These are phyloP conservation scores for Lordiphosa andalusiaca DNA, from an alignment of 2,888 invertebrate species.

Conservation along the genomic window DNA sequence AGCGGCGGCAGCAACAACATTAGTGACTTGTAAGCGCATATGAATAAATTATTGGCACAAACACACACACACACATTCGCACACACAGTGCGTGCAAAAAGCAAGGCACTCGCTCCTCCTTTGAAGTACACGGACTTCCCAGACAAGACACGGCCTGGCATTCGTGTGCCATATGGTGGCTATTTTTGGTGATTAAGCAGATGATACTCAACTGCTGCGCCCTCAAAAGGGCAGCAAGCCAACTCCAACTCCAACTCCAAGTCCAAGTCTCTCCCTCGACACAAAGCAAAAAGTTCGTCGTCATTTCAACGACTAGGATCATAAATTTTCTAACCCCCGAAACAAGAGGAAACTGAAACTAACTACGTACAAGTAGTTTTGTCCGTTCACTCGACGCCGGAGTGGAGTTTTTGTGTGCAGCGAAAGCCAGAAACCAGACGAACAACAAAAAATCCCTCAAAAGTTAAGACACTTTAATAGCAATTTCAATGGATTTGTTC, in stretches of 20 bases:
- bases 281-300: conserved; percentile 63
- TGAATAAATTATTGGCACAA: conserved; percentile 79
- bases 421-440: conserved; percentile 10
- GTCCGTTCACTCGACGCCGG: not conserved
- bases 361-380: conserved; percentile 7
- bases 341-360: not conserved
- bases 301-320: conserved; percentile 65
- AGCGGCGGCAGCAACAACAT: conserved; percentile 59
- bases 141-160: conserved; percentile 5
- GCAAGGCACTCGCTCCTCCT: conserved; percentile 48
- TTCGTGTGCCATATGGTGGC: conserved; percentile 73
- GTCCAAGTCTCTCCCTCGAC: conserved; percentile 8
- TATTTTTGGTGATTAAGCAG: conserved; percentile 76
- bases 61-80: conserved; percentile 40
- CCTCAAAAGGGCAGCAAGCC: conserved; percentile 51
- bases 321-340: conserved; percentile 68
- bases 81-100: conserved; percentile 64
- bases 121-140: conserved; percentile 45
- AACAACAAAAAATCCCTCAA: conserved; percentile 16
- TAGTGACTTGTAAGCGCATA: conserved; percentile 80
- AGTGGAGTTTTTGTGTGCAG: conserved; percentile 2
- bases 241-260: conserved; percentile 29
- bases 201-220: conserved; percentile 59
- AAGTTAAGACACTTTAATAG: conserved; percentile 41
- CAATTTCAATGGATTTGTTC: conserved; percentile 24